A percentile compares a stretch with the other conserved stretches of the same genome.
phyloP scores from a whole-genome alignment of 2,113 vertebrate genomes.

The Grammomys surdaster region DNA sequence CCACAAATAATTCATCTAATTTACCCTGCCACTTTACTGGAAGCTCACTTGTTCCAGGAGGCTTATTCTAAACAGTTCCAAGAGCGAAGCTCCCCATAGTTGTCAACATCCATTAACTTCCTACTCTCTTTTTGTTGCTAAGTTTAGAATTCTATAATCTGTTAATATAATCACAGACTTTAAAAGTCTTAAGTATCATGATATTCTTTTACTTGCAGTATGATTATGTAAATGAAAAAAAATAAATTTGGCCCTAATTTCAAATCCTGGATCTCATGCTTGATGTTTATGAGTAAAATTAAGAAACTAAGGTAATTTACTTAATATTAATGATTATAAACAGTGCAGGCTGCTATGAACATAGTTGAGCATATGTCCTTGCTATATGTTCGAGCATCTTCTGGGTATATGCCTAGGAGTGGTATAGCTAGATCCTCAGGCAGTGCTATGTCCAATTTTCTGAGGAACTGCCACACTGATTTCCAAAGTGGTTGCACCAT shows the following conservation, averaged over 20 bases:
- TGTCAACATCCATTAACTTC: not conserved
- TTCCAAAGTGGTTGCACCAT: no score
- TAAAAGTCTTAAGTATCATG: not conserved
- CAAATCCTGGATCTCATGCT: not conserved
- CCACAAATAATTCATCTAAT: not conserved
- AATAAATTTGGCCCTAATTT: not conserved
- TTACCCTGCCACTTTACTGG: not conserved
- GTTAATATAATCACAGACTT: not conserved
- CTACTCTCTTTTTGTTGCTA: not conserved
- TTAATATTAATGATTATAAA: conserved; percentile 38
- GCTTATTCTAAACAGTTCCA: not conserved
- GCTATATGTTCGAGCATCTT: no score
- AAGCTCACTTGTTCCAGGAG: not conserved
- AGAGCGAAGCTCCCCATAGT: not conserved
- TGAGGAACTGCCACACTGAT: no score
- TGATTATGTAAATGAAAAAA: not conserved
- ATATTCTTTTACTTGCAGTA: not conserved
- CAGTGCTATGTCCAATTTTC: no score
- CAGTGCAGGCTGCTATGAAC: not conserved
- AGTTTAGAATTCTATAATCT: conserved; percentile 12
- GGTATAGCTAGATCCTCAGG: no score
- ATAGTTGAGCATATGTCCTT: no score
- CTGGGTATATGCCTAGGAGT: no score
- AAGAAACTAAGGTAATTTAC: not conserved
- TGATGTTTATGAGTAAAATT: not conserved